Evolutionary conservation across 2,888 invertebrate genomes (phyloP).

Genomic region (Mythimna albipuncta): DNA sequence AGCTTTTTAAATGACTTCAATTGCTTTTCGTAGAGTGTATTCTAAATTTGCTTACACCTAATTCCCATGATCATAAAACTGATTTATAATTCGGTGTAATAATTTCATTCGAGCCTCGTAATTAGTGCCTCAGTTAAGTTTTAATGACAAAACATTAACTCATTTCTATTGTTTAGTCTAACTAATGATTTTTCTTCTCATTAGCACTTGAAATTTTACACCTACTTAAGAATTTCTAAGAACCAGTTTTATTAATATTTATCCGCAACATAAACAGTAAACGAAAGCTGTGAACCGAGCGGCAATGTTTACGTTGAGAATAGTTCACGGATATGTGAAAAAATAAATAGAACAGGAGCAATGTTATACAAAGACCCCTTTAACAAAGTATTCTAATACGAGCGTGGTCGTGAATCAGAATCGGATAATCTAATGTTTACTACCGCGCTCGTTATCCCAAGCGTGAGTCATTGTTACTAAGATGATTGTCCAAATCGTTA

Average conservation of each 20-base stretch:
- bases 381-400: slow-evolving; percentile 40
- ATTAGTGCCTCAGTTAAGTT: slow-evolving; percentile 39
- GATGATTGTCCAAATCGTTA: slow-evolving; percentile 53
- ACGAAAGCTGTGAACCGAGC: slow-evolving; percentile 41
- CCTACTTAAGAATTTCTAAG: slow-evolving; percentile 55
- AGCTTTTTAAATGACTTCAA: slow-evolving; percentile 9
- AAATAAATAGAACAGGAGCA: slow-evolving; percentile 33
- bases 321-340: slow-evolving; percentile 42
- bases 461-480: slow-evolving; percentile 57
- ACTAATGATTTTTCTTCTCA: slow-evolving; percentile 47
- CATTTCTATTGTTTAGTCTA: slow-evolving; percentile 49
- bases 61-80: slow-evolving; percentile 54
- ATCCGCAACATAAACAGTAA: slow-evolving; percentile 52
- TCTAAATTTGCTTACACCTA: slow-evolving; percentile 1
- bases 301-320: slow-evolving; percentile 53
- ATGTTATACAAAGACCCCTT: slow-evolving; percentile 24
- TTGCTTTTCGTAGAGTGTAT: slow-evolving; percentile 12
- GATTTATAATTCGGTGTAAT: slow-evolving; percentile 37
- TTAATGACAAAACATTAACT: slow-evolving; percentile 48
- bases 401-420: slow-evolving; percentile 60
- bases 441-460: slow-evolving; percentile 54
- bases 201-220: slow-evolving; percentile 45
- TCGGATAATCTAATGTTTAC: slow-evolving; percentile 59
- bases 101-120: slow-evolving; percentile 19
- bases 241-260: slow-evolving; percentile 53